phyloP scores from a whole-genome alignment of 1,140 invertebrate genomes.

The Centruroides sculpturatus region DNA sequence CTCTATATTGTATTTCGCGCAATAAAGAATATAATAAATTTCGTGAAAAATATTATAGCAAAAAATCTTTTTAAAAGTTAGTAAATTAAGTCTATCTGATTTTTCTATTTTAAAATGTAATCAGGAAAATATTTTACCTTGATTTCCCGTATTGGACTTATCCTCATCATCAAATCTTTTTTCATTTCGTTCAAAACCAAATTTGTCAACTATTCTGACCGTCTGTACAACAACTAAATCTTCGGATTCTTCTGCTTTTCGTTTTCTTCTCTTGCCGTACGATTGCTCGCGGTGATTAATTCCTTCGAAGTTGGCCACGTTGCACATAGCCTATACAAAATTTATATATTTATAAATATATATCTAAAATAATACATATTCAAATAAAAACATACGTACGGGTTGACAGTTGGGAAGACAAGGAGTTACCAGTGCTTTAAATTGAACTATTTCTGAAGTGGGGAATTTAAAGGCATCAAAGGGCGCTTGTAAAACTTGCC shows the following conservation, averaged over 20 bases:
- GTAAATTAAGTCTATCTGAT: too few species aligned
- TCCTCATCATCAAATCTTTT: not conserved
- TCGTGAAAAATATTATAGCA: too few species aligned
- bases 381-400: constrained; percentile 25
- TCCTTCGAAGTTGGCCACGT: too few species aligned
- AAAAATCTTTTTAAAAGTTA: too few species aligned
- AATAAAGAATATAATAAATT: too few species aligned
- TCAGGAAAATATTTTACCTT: too few species aligned
- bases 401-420: constrained; percentile 85
- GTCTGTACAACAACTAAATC: constrained; percentile 78
- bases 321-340: not conserved
- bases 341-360: not conserved
- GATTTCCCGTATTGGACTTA: too few species aligned
- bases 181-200: constrained; percentile 31
- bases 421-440: constrained; percentile 80
- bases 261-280: constrained; percentile 27
- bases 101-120: too few species aligned
- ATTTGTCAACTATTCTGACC: constrained; percentile 84
- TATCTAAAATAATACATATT: not conserved
- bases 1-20: too few species aligned
- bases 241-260: constrained; percentile 30
- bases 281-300: too few species aligned
- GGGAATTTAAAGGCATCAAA: constrained; percentile 95
- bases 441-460: constrained; percentile 84
- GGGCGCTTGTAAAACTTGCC: constrained; percentile 64